These are phyloP conservation scores for Diaprepes abbreviatus DNA, from an alignment of 2,888 invertebrate species.

Conservation along the genomic window DNA sequence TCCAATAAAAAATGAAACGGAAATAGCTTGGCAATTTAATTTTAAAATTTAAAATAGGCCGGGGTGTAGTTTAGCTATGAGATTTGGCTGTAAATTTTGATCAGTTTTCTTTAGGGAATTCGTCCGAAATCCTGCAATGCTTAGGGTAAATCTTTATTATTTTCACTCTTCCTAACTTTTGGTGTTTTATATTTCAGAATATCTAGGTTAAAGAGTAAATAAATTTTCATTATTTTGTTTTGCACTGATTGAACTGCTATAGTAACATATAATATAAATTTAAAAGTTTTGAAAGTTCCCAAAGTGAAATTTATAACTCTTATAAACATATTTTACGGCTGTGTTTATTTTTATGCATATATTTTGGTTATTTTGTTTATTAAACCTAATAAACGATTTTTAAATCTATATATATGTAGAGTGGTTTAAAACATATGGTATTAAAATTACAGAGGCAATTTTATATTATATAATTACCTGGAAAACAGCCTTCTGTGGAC, in stretches of 20 bases:
- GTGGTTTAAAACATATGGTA: too few species aligned
- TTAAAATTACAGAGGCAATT: too few species aligned
- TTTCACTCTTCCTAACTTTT: slow-evolving; percentile 59
- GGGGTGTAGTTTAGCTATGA: slow-evolving; percentile 46
- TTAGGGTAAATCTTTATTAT: slow-evolving; percentile 62
- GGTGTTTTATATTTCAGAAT: slow-evolving; percentile 23
- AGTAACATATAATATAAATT: neutral
- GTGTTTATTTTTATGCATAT: neutral
- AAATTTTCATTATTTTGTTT: slow-evolving; percentile 26
- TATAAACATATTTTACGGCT: neutral
- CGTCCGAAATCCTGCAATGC: slow-evolving; percentile 52
- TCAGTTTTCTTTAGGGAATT: slow-evolving; percentile 58
- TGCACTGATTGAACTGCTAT: slow-evolving; percentile 1
- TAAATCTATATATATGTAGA: too few species aligned
- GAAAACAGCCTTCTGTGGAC: too few species aligned
- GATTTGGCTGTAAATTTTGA: slow-evolving; percentile 59
- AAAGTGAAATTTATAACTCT: slow-evolving; percentile 7
- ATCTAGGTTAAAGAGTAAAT: slow-evolving; percentile 31
- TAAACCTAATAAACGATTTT: too few species aligned
- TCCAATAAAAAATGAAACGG: neutral
- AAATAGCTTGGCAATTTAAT: slow-evolving; percentile 53
- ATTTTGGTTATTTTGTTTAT: neutral
- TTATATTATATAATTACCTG: too few species aligned
- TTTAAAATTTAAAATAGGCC: slow-evolving; percentile 57
- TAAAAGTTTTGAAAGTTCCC: neutral